These are phyloP conservation scores for Chaenodraco wilsoni DNA, from an alignment of 2,797 vertebrate genomes.

Conservation along the genomic window DNA sequence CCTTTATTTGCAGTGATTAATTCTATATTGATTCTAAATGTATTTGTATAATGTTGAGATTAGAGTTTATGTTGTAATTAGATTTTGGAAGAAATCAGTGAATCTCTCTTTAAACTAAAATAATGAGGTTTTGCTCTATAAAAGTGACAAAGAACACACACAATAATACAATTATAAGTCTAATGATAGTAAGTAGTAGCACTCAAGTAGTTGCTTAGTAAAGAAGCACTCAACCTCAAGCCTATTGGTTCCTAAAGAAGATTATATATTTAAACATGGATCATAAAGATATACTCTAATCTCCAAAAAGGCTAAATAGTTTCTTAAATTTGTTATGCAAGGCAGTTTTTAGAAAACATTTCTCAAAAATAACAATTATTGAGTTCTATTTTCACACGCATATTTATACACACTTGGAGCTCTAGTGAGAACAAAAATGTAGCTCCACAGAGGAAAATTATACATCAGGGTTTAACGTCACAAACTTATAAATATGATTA, in stretches of 20 bases:
- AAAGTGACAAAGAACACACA: background rate
- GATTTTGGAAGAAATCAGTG: background rate
- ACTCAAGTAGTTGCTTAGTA: too few species aligned
- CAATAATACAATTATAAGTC: background rate
- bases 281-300: background rate
- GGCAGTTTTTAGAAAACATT: too few species aligned
- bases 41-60: background rate
- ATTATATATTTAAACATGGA: background rate
- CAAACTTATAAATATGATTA: background rate
- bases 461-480: conserved; percentile 10
- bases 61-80: background rate
- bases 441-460: background rate
- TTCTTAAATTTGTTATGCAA: background rate
- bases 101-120: background rate
- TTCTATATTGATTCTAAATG: background rate
- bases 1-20: background rate
- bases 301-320: background rate
- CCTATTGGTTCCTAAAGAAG: background rate
- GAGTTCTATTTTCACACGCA: background rate
- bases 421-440: background rate
- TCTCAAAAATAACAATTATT: background rate
- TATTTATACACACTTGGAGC: background rate
- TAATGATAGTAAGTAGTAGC: background rate
- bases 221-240: background rate
- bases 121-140: background rate